Evolutionary conservation across 2,888 invertebrate genomes (phyloP).

Genomic region (Agrenia bidenticulata): DNA sequence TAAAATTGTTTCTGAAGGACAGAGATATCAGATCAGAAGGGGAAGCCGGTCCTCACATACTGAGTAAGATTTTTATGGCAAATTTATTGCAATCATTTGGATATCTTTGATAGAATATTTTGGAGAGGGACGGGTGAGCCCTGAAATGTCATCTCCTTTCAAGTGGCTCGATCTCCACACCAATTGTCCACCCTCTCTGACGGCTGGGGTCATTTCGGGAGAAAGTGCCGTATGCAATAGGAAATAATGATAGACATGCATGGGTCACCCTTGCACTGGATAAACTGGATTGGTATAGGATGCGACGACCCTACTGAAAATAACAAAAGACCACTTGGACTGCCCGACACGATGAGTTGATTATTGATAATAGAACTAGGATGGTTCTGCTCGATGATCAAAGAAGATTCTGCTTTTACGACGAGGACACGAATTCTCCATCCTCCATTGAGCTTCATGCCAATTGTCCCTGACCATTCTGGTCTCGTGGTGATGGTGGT

Average conservation of each 20-base stretch:
- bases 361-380: conserved; percentile 1
- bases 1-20: conserved; percentile 2
- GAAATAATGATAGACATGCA: not conserved
- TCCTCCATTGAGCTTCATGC: not conserved
- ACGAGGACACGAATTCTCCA: not conserved
- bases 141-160: not conserved
- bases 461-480: no score
- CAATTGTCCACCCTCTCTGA: not conserved
- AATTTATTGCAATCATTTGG: conserved; percentile 12
- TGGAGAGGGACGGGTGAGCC: no score
- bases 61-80: conserved; percentile 1
- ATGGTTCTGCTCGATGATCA: not conserved
- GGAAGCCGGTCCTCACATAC: not conserved
- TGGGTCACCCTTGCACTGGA: not conserved
- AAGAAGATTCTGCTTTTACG: not conserved
- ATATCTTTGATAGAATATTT: conserved; percentile 7
- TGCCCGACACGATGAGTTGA: not conserved
- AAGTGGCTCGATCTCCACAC: not conserved
- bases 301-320: not conserved
- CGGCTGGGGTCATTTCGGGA: not conserved
- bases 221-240: not conserved
- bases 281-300: no score
- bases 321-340: not conserved
- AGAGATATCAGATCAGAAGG: not conserved
- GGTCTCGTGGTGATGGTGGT: no score